Conservation (phyloP, 2,888 invertebrate genomes). For the Hesperia comma region DNA sequence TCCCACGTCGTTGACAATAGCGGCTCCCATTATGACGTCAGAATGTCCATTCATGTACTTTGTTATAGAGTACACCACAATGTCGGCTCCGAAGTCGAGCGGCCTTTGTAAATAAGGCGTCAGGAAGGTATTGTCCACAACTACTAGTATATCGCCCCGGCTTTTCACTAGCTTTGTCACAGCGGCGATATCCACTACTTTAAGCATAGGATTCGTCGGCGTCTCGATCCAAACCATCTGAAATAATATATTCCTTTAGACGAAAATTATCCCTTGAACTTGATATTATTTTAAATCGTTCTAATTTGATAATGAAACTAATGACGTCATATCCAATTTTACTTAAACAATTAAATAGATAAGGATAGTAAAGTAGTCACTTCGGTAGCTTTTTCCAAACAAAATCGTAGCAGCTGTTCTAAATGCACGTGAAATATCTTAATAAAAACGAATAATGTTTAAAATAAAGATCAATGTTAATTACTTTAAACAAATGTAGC, state of each 20-base stretch:
- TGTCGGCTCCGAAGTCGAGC: conserved; percentile 94
- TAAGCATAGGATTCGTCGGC: conserved; percentile 97
- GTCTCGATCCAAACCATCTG: conserved; percentile 96
- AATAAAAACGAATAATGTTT: no score
- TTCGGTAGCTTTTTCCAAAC: no score
- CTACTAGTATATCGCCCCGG: conserved; percentile 85
- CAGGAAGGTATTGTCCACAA: conserved; percentile 97
- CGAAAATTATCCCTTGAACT: no score
- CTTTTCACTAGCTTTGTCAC: conserved; percentile 85
- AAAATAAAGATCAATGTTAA: not conserved
- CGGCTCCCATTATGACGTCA: conserved; percentile 98
- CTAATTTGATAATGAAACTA: no score
- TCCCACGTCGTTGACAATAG: conserved; percentile 88
- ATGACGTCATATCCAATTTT: no score
- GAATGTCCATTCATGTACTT: conserved; percentile 99
- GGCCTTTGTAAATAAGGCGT: conserved; percentile 96
- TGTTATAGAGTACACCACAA: conserved; percentile 95
- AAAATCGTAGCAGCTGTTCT: no score
- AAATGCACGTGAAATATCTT: no score
- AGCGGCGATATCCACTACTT: conserved; percentile 93
- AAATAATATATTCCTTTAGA: conserved; percentile 8
- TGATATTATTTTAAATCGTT: no score
- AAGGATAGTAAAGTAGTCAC: no score
- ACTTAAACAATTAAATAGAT: no score
- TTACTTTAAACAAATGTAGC: not conserved